Percentiles rank a stretch among this genome's conserved stretches.
phyloP scores from a whole-genome alignment of 92 coral and sea anemone species.

The Desmophyllum pertusum region DNA sequence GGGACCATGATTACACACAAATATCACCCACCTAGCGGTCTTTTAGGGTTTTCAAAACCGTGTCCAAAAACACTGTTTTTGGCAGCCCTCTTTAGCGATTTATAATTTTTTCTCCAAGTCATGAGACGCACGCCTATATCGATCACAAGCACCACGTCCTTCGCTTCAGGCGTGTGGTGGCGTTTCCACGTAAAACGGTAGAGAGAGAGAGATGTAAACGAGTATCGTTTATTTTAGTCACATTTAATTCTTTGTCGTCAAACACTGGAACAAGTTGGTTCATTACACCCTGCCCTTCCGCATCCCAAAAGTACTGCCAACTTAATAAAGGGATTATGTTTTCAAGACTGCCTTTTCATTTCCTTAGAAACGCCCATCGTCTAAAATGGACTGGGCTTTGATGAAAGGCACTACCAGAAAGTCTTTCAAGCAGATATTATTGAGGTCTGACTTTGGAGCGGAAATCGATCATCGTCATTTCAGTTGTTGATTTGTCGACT shows the following conservation, averaged over 20 bases:
- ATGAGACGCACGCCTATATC: conserved; percentile 69
- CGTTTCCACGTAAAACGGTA: conserved; percentile 67
- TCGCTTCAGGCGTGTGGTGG: conserved; percentile 62
- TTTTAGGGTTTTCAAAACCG: conserved; percentile 57
- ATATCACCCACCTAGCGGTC: conserved; percentile 59
- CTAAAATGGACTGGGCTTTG: conserved; percentile 29
- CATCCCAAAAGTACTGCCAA: conserved; percentile 79
- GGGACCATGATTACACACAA: background rate
- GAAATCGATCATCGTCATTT: conserved; percentile 41
- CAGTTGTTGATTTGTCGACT: conserved; percentile 9
- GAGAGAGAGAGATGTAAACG: too few relatives aligned
- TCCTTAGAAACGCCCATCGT: conserved; percentile 9
- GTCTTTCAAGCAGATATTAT: conserved; percentile 23
- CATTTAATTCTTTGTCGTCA: conserved; percentile 18
- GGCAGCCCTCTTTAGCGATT: conserved; percentile 58
- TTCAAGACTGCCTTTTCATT: conserved; percentile 41
- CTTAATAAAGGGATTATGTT: conserved; percentile 37
- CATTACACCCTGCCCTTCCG: conserved; percentile 56
- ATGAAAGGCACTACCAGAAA: conserved; percentile 30
- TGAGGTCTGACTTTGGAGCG: conserved; percentile 34
- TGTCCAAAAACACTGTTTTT: conserved; percentile 51
- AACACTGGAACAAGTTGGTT: conserved; percentile 48
- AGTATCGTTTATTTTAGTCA: conserved; percentile 42
- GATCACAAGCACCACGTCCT: conserved; percentile 63
- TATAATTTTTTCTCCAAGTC: conserved; percentile 29